A percentile compares a stretch with the other conserved stretches of the same genome.
phyloP scores from a whole-genome alignment of 1,140 invertebrate species.

The Nasonia vitripennis region DNA sequence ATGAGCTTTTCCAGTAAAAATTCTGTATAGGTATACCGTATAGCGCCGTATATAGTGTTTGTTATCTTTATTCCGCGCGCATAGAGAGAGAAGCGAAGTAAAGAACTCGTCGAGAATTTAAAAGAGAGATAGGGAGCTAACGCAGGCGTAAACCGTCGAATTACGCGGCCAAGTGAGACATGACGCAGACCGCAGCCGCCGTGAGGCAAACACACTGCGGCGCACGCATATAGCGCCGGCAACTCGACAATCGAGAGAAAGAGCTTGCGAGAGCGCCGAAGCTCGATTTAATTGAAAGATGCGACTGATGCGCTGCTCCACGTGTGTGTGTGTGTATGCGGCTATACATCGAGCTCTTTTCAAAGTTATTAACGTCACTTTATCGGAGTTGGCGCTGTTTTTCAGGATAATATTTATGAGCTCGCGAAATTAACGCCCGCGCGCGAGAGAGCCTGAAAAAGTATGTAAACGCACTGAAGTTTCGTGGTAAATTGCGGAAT shows the following conservation, averaged over 20 bases:
- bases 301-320: too few relatives aligned
- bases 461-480: neutral
- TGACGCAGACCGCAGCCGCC: conserved; percentile 58
- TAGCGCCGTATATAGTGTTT: conserved; percentile 58
- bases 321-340: too few relatives aligned
- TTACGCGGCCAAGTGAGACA: conserved; percentile 62
- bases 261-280: neutral
- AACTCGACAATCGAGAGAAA: conserved; percentile 1
- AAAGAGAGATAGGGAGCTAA: conserved; percentile 28
- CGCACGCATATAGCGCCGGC: too few relatives aligned
- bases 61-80: conserved; percentile 68
- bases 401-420: neutral
- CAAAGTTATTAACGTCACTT: conserved; percentile 1
- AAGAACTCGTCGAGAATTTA: conserved; percentile 43
- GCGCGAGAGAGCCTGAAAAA: neutral
- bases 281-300: conserved; percentile 12
- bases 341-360: neutral
- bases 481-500: too few relatives aligned
- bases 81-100: conserved; percentile 52
- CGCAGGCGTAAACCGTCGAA: conserved; percentile 58
- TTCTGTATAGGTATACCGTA: neutral
- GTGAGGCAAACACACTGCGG: conserved; percentile 6
- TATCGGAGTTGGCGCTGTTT: conserved; percentile 4
- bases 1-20: neutral
- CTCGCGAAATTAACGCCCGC: neutral